These are phyloP conservation scores for Holacanthella duospinosa DNA, from an alignment of 2,888 invertebrate species.

Conservation along the genomic window DNA sequence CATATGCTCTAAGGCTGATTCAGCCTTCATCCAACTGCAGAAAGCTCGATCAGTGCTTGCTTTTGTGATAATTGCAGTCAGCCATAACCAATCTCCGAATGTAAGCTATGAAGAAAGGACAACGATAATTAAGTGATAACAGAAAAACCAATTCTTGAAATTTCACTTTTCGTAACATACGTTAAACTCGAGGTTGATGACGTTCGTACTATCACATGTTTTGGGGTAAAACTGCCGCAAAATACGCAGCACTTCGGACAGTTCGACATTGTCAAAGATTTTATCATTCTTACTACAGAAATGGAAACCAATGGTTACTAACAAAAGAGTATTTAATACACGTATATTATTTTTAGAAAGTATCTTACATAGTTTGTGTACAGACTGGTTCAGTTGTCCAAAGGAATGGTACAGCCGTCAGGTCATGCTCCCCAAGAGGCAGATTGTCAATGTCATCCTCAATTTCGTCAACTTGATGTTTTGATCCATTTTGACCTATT, in stretches of 20 bases:
- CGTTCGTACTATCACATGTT: not conserved
- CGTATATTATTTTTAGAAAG: not conserved
- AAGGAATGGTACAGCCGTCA: not conserved
- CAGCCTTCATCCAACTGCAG: not conserved
- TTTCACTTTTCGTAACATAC: not conserved
- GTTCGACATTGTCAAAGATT: not conserved
- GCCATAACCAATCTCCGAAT: slow-evolving; percentile 3
- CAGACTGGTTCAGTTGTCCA: not conserved
- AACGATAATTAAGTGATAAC: not conserved
- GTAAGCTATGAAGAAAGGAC: not conserved
- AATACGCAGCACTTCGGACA: not conserved
- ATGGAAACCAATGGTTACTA: not conserved
- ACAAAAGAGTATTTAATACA: not conserved
- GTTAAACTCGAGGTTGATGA: not conserved
- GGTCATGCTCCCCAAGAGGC: not conserved
- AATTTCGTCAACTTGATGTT: too few relatives aligned
- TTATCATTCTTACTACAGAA: not conserved
- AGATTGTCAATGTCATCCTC: not conserved
- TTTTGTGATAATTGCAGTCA: not conserved
- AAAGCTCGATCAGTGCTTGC: not conserved
- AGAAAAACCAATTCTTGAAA: not conserved
- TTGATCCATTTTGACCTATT: too few relatives aligned
- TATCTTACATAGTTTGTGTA: not conserved
- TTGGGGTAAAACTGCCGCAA: not conserved
- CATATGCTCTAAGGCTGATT: slow-evolving; percentile 2